These are phyloP conservation scores for Heliconius nattereri DNA, from an alignment of 1,140 invertebrate genomes.

Conservation along the genomic window DNA sequence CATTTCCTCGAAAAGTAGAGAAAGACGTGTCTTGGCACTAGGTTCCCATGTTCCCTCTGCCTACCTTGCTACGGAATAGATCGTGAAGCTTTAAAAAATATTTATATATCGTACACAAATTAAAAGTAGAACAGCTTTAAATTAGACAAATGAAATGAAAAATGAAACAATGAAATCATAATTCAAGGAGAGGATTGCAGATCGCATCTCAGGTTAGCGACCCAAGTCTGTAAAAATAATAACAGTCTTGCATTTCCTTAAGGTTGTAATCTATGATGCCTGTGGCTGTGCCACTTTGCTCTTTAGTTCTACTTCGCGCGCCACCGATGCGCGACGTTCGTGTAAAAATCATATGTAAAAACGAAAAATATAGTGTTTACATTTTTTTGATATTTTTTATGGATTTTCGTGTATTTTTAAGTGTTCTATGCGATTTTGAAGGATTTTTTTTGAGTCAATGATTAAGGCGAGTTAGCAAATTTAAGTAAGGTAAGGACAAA, in stretches of 20 bases:
- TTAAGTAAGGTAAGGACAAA: background rate
- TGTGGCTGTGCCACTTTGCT: slow-evolving; percentile 15
- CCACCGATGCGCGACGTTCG: slow-evolving; percentile 54
- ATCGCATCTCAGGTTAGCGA: slow-evolving; percentile 38
- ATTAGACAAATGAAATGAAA: background rate
- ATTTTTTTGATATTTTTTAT: background rate
- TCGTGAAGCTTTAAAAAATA: no score
- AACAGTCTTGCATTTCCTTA: slow-evolving; percentile 42
- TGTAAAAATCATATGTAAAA: background rate
- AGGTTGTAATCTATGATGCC: slow-evolving; percentile 19
- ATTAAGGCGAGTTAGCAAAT: background rate
- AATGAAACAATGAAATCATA: background rate
- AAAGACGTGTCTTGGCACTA: no score
- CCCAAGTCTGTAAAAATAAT: slow-evolving; percentile 40
- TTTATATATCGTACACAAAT: background rate
- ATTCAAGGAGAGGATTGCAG: slow-evolving; percentile 19
- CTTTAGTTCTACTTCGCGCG: slow-evolving; percentile 56
- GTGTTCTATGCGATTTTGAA: background rate
- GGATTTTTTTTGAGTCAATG: slow-evolving; percentile 1
- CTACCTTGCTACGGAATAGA: no score
- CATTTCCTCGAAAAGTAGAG: no score
- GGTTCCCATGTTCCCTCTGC: no score
- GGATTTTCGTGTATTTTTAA: background rate
- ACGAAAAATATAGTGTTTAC: background rate
- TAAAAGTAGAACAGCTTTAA: background rate